Base-by-base conservation (phyloP, 2,888 invertebrate species). In the Chorisops tibialis region DNA sequence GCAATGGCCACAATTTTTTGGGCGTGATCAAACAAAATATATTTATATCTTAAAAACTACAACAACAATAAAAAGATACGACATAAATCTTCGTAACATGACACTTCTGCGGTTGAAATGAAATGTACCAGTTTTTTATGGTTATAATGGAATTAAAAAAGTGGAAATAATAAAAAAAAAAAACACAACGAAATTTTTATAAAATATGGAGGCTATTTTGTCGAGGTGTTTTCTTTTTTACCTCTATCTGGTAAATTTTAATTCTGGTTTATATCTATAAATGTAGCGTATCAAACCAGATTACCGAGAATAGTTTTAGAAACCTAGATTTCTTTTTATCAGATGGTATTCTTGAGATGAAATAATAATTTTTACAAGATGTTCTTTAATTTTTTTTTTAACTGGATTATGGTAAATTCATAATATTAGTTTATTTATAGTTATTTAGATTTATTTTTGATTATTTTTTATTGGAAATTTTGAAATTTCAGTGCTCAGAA, bases 31-130 rank as follows among this genome's bases (percentile, higher is more conserved):
- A 60, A 63, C 63, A 63, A 63, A 63, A 30, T 30, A 30, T 30
- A 1, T 7, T 30, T n/a, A n/a, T n/a, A n/a, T n/a, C n/a, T n/a
- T 11, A 43, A 43, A 43, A 22, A 24, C 37, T 19, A 50, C 41
- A 24, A 22, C 41, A 16, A 14, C 19, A 52, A 56, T 24, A 61
- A 65, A 63, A 63, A 62, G 61, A 63, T 41, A 47, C 35, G 39
- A 37, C 58, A 63, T 67, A 65, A 67, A 67, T 67, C 65, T 64
- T 59, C 59, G 52, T 61, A 65, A 67, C 67, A 67, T 65, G 67
- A 67, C 67, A 65, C 67, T 64, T 67, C 22, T 63, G 63, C 59
- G 65, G 64, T 51, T 51, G 38, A 59, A 59, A 62, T 65, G 64
- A 59, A 59, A 62, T 65, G 64, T 62, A 62, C 62, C 62, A 64